These are phyloP conservation scores for Tenebrio molitor DNA, from an alignment of 1,140 invertebrate genomes.

Conservation along the genomic window DNA sequence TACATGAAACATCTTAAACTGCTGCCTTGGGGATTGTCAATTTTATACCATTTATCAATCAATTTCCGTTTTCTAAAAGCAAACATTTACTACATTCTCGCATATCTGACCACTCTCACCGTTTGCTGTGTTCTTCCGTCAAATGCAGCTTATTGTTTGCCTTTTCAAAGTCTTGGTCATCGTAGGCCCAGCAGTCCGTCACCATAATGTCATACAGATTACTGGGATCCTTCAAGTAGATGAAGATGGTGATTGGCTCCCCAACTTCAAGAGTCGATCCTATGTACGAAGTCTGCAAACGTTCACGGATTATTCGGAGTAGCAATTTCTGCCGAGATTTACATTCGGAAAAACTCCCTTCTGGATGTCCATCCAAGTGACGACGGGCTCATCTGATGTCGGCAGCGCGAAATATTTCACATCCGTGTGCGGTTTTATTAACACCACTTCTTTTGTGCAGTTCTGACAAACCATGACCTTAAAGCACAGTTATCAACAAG, in stretches of 20 bases:
- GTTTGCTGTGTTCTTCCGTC: slow-evolving; percentile 30
- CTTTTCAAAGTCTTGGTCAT: slow-evolving; percentile 74
- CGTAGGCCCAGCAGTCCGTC: slow-evolving; percentile 81
- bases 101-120: neutral
- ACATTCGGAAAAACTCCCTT: slow-evolving; percentile 78
- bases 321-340: too few species aligned
- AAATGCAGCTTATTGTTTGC: slow-evolving; percentile 64
- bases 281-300: slow-evolving; percentile 71
- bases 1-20: slow-evolving; percentile 46
- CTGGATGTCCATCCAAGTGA: slow-evolving; percentile 86
- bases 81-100: neutral
- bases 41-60: slow-evolving; percentile 49
- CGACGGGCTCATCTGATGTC: slow-evolving; percentile 72
- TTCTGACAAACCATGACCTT: slow-evolving; percentile 12
- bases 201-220: slow-evolving; percentile 78
- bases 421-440: slow-evolving; percentile 15
- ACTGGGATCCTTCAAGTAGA: slow-evolving; percentile 77
- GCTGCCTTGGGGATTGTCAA: slow-evolving; percentile 27
- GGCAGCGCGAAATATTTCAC: slow-evolving; percentile 60
- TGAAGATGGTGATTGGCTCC: slow-evolving; percentile 77
- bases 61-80: slow-evolving; percentile 31
- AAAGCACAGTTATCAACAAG: neutral
- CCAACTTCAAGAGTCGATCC: slow-evolving; percentile 78
- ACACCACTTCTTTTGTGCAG: slow-evolving; percentile 6
- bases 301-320: too few species aligned